Percentiles rank a stretch among this genome's conserved stretches.
Conservation (phyloP, 1,140 invertebrate species). For the Trachymyrmex cornetzi region DNA sequence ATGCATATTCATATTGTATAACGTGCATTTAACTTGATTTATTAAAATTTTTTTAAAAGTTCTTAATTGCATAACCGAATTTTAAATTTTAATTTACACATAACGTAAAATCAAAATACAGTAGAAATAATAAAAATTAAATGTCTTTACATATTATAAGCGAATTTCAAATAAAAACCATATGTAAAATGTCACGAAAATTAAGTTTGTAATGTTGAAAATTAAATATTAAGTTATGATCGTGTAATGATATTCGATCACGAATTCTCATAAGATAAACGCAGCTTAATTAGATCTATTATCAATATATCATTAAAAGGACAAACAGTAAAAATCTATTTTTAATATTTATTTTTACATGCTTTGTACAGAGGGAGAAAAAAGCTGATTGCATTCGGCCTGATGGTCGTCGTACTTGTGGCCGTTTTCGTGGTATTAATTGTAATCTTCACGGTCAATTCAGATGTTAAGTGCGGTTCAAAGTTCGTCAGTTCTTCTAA, state of each 20-base stretch:
- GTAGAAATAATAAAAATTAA: neutral
- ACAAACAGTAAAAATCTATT: neutral
- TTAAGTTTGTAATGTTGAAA: constrained; percentile 14
- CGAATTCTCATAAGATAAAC: neutral
- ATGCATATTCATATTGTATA: neutral
- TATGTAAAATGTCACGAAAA: neutral
- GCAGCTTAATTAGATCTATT: neutral
- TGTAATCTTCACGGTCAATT: constrained; percentile 36
- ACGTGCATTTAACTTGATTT: constrained; percentile 4
- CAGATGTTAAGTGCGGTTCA: constrained; percentile 36
- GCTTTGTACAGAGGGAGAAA: constrained; percentile 55
- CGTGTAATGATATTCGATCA: neutral
- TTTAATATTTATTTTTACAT: constrained; percentile 16
- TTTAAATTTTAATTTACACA: neutral
- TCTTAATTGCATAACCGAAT: neutral
- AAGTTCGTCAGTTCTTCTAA: constrained; percentile 52
- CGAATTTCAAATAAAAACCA: constrained; percentile 8
- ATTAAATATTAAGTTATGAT: neutral
- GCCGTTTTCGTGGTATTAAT: constrained; percentile 62
- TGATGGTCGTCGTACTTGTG: constrained; percentile 56
- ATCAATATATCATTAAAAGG: neutral
- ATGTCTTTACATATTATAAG: neutral
- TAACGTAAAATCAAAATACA: neutral
- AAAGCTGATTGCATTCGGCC: constrained; percentile 39
- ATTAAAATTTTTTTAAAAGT: neutral